Base-by-base conservation (phyloP, 2,113 vertebrate genomes). In the Otis tarda region DNA sequence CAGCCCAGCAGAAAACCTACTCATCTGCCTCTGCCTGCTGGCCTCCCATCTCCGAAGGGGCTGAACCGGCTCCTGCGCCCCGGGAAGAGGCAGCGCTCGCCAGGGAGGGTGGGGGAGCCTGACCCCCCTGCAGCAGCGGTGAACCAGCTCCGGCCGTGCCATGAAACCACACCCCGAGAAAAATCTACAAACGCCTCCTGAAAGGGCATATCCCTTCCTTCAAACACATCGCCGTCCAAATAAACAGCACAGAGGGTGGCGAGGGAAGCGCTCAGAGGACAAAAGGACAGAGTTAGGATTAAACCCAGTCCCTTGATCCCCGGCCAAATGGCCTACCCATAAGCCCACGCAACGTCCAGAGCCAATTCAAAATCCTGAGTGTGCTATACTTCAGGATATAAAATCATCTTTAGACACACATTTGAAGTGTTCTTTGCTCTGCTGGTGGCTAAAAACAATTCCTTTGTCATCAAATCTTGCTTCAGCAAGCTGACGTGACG, bases 231-330 rank as follows among this genome's bases (percentile, higher is more conserved):
- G 2, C 55, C n/a, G 0, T 11, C 10, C 96, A 93, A 94, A 94
- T 35, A 93, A 90, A 87, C 88, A 33, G 94, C 96, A 31, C 94
- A 15, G 69, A 53, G 93, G 89, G 94, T 6, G 70, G 93, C 83
- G 45, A 79, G 95, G 87, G 90, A 94, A 92, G 57, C 14, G 28
- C 56, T 63, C 87, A 82, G 87, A 97, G 93, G 95, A 96, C 95
- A 95, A 96, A 96, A 96, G 95, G 96, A 96, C 95, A 14, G 91
- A 63, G 88, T n/a, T 47, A 30, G 90, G 93, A 96, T 93, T 94
- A 94, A 92, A 84, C 53, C 61, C 80, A 11, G 89, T 3, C 65
- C 92, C 95, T 96, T 95, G 95, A 95, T 94, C 85, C 90, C 92
- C 0, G 0, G 94, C 95, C 96, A 96, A 97, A 89, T 61, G 76